These are phyloP conservation scores for Chrysolina americana DNA, from an alignment of 2,888 invertebrate species.

Conservation along the genomic window DNA sequence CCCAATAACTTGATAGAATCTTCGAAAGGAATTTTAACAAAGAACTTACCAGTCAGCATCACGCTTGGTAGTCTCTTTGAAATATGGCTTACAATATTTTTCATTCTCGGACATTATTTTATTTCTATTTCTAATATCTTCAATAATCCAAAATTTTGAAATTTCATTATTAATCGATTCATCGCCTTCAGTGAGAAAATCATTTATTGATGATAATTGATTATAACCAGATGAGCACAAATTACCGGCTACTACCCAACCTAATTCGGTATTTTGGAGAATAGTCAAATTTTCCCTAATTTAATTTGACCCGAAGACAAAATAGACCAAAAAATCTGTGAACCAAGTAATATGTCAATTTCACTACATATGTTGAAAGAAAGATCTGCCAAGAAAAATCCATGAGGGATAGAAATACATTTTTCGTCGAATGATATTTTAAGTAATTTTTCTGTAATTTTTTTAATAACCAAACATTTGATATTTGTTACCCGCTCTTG, in stretches of 20 bases:
- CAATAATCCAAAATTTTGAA: background rate
- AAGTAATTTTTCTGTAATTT: background rate
- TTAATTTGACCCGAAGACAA: background rate
- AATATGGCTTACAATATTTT: background rate
- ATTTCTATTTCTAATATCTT: background rate
- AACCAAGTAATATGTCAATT: background rate
- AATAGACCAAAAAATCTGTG: conserved; percentile 1
- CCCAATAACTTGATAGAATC: background rate
- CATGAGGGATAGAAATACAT: background rate
- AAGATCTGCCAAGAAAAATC: conserved; percentile 2
- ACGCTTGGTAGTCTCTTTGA: background rate
- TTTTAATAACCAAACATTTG: background rate
- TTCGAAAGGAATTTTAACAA: background rate
- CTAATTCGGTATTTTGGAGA: too few species aligned
- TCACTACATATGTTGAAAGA: conserved; percentile 5
- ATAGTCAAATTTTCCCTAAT: too few species aligned
- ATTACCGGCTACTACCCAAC: background rate
- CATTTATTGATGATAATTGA: background rate
- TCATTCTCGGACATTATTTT: background rate
- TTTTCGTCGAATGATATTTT: background rate
- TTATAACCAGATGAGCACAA: background rate
- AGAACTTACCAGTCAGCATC: background rate
- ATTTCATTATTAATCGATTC: background rate
- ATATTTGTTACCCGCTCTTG: background rate
- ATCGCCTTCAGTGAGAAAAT: background rate